Base-by-base conservation (phyloP, 1,140 invertebrate genomes). In the Drosophila pseudoobscura region DNA sequence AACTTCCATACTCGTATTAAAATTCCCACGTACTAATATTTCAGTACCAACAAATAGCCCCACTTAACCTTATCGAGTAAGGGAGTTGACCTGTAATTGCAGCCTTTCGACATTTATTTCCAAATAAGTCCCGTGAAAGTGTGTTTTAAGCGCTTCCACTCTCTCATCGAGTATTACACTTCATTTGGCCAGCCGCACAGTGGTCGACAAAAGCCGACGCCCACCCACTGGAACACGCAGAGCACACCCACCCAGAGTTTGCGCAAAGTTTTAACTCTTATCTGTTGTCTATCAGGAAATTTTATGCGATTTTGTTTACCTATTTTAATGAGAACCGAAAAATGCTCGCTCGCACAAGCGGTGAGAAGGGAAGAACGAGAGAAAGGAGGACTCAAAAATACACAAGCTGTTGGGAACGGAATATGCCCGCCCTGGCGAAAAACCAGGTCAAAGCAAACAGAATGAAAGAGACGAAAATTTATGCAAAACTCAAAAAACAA, bases 381-480 rank as follows among this genome's bases (percentile, higher is more conserved):
- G 35, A 66, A 75, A 47, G 58, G 59, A 64, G 35, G 11, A 74
- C 73, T 35, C 65, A 70, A 76, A 78, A 54, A 66, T 44, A 43
- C 52, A 70, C 65, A 64, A 59, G 50, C 47, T 58, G 65, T 56
- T 73, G 66, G 66, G 24, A 24, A 24, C 3, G 75, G 65, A 71
- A 80, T 70, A 74, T 60, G 29, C 7, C 29, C 29, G 65, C n/a
- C 65, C 77, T 52, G 79, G 55, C 65, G 70, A 45, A 65, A 87
- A 87, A 87, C 82, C 82, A 87, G 82, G 82, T 88, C 82, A 87
- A 88, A 87, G 82, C 76, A 87, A 87, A 87, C 83, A 88, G 64
- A 78, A 87, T 74, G 78, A 72, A 82, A 78, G 66, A 80, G 62
- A 87, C 80, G 70, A 64, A 78, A 87, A 88, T 87, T 88, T 87